Evolutionary conservation across 2,113 vertebrate genomes (phyloP), one percentile per base, ranked within the genome.

Genomic region (Elgaria multicarinata): DNA sequence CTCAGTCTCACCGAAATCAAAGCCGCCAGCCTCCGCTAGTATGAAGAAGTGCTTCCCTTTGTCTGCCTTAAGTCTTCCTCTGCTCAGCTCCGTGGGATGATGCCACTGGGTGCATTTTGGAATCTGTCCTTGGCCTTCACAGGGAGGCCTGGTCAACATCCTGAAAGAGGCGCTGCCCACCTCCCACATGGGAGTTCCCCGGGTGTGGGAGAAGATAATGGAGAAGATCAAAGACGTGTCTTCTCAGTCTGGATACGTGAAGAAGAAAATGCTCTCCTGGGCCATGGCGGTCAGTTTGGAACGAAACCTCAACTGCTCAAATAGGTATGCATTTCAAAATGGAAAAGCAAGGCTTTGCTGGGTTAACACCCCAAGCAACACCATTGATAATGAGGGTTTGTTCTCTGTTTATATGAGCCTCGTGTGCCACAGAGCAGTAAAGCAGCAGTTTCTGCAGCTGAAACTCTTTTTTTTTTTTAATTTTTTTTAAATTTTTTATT

Each of bases 201-300:
- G 98, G 3, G 98, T 98, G 7, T 99, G 98, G 98, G 98, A 99
- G 96, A 98, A 99, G 95, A 98, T 98, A 46, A 99, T 98, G 98
- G 98, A 98, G 93, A 97, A 96, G 64, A 98, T 99, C 91, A 98
- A 98, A 93, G 97, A 97, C 71, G 96, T 69, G 53, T 96, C 95
- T 0, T 96, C 98, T 81, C 97, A 97, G 94, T 97, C 97, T 44
- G 97, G 98, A 77, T 98, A 98, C 91, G 9, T 99, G 93, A 97
- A 97, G 91, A 98, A 95, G 96, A 98, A 98, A 92, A 94, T 98
- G 93, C 91, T 98, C 9, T 97, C 97, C 3, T 98, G 98, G 98
- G 98, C 98, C 55, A 98, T 98, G 98, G 97, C 98, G 1, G 96
- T 98, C 91, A 97, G 96, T 83, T 92, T 98, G 94, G 97, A 98